phyloP scores from a whole-genome alignment of 37 sponge, comb jelly and placozoan species.

The Halisarca cf. caerulea region DNA sequence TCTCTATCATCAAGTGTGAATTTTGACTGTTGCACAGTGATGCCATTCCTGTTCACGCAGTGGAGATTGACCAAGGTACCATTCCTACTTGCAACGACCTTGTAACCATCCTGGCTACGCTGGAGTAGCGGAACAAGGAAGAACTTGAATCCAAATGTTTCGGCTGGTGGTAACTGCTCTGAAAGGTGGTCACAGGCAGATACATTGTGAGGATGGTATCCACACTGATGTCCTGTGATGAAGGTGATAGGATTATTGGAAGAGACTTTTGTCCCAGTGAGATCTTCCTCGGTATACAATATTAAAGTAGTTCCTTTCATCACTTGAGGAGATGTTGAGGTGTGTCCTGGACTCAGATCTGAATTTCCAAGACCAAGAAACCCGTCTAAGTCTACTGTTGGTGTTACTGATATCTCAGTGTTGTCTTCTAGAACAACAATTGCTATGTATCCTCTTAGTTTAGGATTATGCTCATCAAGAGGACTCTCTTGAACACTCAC shows the following conservation, averaged over 20 bases:
- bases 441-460: background rate
- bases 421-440: conserved; percentile 53
- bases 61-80: background rate
- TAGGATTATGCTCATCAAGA: background rate
- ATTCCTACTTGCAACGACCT: background rate
- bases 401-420: conserved; percentile 37
- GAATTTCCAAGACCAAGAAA: background rate
- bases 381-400: background rate
- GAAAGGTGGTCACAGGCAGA: conserved; percentile 35
- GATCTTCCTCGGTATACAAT: background rate
- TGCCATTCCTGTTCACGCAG: background rate
- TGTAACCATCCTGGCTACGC: background rate
- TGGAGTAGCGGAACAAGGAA: background rate
- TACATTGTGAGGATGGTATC: conserved; percentile 11
- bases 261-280: conserved; percentile 20
- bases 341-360: no score
- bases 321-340: no score
- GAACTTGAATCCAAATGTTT: conserved; percentile 4
- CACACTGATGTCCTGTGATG: conserved; percentile 55
- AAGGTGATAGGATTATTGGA: conserved; percentile 35
- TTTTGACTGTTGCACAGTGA: background rate
- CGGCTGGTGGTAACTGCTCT: conserved; percentile 31
- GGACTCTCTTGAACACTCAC: background rate
- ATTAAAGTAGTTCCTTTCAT: no score
- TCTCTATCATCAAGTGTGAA: background rate